These are phyloP conservation scores for Neoarius graeffei DNA, from an alignment of 2,113 vertebrate genomes.

Conservation along the genomic window DNA sequence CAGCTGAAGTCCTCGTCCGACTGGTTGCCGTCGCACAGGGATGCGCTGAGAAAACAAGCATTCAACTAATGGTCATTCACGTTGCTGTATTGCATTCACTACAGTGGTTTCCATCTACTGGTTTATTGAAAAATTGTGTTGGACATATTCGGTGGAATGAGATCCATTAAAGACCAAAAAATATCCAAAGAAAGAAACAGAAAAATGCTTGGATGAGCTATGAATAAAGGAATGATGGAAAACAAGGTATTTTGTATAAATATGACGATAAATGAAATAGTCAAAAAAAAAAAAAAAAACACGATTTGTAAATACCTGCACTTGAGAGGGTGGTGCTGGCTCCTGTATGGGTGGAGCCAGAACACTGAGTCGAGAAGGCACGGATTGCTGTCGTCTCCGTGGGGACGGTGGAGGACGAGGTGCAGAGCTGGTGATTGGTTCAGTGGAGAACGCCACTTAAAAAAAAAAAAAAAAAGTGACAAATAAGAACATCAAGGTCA, in stretches of 20 bases:
- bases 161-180: neutral
- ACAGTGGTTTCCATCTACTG: neutral
- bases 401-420: conserved; percentile 86
- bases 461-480: neutral
- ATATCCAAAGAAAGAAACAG: neutral
- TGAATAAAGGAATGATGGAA: neutral
- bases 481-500: neutral
- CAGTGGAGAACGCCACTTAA: conserved; percentile 78
- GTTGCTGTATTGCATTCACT: neutral
- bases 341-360: conserved; percentile 85
- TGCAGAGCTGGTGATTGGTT: conserved; percentile 83
- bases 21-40: conserved; percentile 80
- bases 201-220: neutral
- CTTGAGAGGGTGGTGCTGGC: conserved; percentile 85
- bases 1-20: conserved; percentile 85
- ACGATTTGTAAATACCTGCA: conserved; percentile 57
- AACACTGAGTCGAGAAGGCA: conserved; percentile 86
- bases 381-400: conserved; percentile 81
- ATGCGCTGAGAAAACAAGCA: conserved; percentile 58
- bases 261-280: neutral
- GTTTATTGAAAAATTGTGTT: neutral
- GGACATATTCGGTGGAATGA: neutral
- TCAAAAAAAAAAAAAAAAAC: neutral
- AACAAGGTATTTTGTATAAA: neutral
- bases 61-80: neutral